phyloP scores from a whole-genome alignment of 2,113 vertebrate genomes.

The Galemys pyrenaicus region DNA sequence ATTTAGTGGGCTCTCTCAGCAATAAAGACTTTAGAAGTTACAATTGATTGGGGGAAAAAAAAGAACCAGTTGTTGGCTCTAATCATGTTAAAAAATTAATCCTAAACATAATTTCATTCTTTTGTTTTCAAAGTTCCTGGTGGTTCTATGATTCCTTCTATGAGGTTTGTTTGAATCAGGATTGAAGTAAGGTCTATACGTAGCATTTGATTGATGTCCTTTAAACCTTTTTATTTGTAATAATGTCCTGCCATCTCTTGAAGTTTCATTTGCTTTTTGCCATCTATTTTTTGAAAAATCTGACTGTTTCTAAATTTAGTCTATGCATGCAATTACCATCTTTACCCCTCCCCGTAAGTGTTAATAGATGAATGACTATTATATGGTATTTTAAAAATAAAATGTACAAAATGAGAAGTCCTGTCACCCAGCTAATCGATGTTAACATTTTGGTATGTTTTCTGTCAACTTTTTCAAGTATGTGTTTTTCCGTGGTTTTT shows the following conservation, averaged over 20 bases:
- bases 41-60: too few species aligned
- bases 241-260: not conserved
- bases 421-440: not conserved
- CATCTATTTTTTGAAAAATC: not conserved
- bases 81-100: not conserved
- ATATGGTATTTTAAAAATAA: not conserved
- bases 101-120: not conserved
- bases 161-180: not conserved
- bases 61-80: too few species aligned
- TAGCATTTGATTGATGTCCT: not conserved
- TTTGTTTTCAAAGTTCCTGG: not conserved
- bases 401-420: not conserved
- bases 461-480: not conserved
- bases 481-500: not conserved
- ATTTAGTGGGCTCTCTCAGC: too few species aligned
- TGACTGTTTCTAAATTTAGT: not conserved
- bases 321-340: not conserved
- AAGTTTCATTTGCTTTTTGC: slow-evolving; percentile 11
- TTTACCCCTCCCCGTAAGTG: too few species aligned
- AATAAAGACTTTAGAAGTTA: too few species aligned
- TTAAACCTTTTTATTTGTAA: not conserved
- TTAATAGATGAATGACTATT: not conserved
- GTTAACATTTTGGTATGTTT: not conserved
- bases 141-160: not conserved
- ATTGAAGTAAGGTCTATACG: not conserved